phyloP scores from a whole-genome alignment of 2,888 invertebrate species.

The Meiosimyza platycephala region DNA sequence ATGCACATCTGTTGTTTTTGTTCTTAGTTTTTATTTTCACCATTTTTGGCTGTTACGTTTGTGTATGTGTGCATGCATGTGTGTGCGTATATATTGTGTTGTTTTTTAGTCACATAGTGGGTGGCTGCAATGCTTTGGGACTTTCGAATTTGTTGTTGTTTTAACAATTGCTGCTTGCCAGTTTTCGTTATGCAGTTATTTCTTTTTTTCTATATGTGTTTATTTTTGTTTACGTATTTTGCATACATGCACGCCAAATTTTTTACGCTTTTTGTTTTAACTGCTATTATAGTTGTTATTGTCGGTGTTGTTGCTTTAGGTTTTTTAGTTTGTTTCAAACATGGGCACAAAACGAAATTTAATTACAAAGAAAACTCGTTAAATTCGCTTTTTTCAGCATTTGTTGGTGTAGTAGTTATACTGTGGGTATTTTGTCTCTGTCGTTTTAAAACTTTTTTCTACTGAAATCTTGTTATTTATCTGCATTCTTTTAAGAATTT shows the following conservation, averaged over 20 bases:
- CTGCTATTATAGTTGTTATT: background rate
- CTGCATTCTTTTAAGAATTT: too few species aligned
- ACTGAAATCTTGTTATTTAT: too few species aligned
- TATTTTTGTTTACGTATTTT: background rate
- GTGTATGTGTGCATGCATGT: constrained; percentile 41
- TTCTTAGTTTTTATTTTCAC: too few species aligned
- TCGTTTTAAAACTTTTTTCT: too few species aligned
- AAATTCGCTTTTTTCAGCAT: constrained; percentile 27
- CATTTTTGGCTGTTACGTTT: constrained; percentile 23
- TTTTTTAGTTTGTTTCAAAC: constrained; percentile 6
- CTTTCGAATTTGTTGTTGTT: too few species aligned
- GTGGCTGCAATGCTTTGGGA: background rate
- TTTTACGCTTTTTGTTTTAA: background rate
- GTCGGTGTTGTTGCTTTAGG: background rate
- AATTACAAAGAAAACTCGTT: constrained; percentile 37
- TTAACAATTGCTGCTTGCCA: too few species aligned
- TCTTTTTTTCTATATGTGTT: background rate
- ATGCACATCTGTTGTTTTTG: too few species aligned
- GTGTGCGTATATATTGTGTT: constrained; percentile 46
- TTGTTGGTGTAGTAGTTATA: constrained; percentile 11
- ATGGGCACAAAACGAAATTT: constrained; percentile 34
- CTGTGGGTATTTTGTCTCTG: too few species aligned
- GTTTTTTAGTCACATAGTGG: too few species aligned
- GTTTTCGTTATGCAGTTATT: too few species aligned
- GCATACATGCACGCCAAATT: background rate